Base-by-base conservation (phyloP, 2,888 invertebrate genomes). In the Caenorhabditis sp. region DNA sequence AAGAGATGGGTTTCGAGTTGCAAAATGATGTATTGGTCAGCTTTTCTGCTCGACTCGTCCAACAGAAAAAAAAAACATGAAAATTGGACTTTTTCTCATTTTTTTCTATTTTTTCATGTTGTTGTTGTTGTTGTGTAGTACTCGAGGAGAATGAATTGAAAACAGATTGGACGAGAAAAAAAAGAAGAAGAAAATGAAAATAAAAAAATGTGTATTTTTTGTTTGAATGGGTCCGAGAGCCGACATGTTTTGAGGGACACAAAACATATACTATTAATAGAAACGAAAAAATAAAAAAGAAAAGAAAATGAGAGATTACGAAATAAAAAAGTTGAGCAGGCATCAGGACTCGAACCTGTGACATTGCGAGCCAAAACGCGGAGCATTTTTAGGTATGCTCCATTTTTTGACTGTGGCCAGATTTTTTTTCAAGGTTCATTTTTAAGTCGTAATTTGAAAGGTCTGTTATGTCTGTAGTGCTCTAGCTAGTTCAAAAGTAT, bases 11-110 rank as follows among this genome's bases (percentile, higher is more conserved):
- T 43, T 43, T 43, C 43, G 43, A 53, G 24, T 23, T 23, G 24
- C 53, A 21, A 53, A 53, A 53, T 53, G 53, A 53, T 53, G 53
- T 53, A 53, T 53, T 53, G 53, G 53, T 23, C 53, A 53, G 53
- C 53, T 53, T 53, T 53, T 53, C n/a, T 23, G 43, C 43, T 43
- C 43, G 14, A 17, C 17, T 14, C 12, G 5, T 36, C 17, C 50
- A 19, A 50, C 19, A 50, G 10, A 50, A 50, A 2, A 53, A 2
- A 53, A 53, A 26, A 58, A 19, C 24, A 4, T 19, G 6, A 4
- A 26, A 58, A 31, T 21, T 53, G n/a, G 53, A 53, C 17, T 21
- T 53, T 53, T 53, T 53, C 21, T 21, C n/a, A 8, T 50, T 17
- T 5, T 50, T 50, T 50, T 5, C n/a, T 5, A 19, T 5, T 50